A percentile compares a stretch with the other conserved stretches of the same genome.
Evolutionary conservation across 2,797 vertebrate genomes (phyloP).

Genomic region (Pagetopsis macropterus): DNA sequence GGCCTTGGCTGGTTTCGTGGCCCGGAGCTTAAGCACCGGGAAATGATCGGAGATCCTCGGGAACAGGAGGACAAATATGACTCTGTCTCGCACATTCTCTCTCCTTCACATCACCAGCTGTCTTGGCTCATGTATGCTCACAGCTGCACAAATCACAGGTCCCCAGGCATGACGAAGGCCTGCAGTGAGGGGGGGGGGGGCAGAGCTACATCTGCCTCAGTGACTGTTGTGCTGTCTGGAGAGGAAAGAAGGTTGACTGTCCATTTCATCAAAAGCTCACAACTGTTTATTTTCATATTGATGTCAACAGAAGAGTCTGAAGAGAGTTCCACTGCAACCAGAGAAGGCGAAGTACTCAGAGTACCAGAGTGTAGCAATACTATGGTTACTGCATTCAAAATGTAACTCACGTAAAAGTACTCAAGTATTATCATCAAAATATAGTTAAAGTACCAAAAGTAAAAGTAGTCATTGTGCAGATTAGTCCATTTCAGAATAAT

Average conservation of each 20-base stretch:
- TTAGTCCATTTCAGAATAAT: no score
- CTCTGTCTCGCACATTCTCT: constrained; percentile 71
- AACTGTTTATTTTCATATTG: constrained; percentile 24
- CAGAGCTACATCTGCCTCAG: constrained; percentile 77
- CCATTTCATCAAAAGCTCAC: constrained; percentile 18
- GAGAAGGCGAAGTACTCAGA: no score
- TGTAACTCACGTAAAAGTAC: no score
- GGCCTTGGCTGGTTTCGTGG: constrained; percentile 51
- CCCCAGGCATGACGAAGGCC: constrained; percentile 70
- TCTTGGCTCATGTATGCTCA: constrained; percentile 75
- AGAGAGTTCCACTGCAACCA: no score
- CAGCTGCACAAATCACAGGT: constrained; percentile 81
- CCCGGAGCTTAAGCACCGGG: constrained; percentile 46
- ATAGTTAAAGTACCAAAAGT: no score
- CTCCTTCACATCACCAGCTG: constrained; percentile 79
- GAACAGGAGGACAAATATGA: constrained; percentile 71
- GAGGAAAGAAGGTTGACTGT: constrained; percentile 26
- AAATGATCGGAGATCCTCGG: constrained; percentile 67
- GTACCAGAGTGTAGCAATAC: no score
- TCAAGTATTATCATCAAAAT: no score
- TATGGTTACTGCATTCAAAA: no score
- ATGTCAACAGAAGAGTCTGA: constrained; percentile 21
- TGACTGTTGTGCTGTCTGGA: constrained; percentile 59
- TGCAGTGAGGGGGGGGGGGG: constrained; percentile 23
- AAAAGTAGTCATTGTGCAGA: no score